Base-by-base conservation (phyloP, 2,113 vertebrate genomes). In the Crotophaga sulcirostris region DNA sequence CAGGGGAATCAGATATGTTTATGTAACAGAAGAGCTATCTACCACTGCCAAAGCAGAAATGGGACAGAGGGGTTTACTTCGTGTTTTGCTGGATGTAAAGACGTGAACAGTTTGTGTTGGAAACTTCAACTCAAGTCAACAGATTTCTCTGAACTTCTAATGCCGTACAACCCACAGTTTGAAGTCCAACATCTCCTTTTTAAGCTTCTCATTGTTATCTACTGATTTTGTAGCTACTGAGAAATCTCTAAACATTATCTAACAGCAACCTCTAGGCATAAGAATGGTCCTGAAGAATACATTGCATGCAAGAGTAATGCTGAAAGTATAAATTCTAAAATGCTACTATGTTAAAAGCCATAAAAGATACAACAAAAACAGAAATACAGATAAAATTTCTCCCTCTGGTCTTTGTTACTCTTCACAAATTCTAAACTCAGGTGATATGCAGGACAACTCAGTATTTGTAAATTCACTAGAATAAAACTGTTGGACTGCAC, bases 251-350 rank as follows among this genome's bases (percentile, higher is more conserved):
- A 80, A 80, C 6, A 10, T 81, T 74, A 80, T 55, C 80, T 60
- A 38, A 92, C 47, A 96, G 33, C 31, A 91, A 47, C 6, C 33
- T 66, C 66, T 16, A 85, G 9, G 47, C 29, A 52, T 26, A 36
- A 90, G 63, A 83, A 54, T 7, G 52, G 29, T 62, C 69, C n/a
- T 75, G 42, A 94, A 62, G 75, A 62, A 28, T 33, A 29, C 60
- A 80, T 13, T 47, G 67, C 36, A 51, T 68, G 16, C 52, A 82
- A 82, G 40, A 87, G 42, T 40, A 76, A 77, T 45, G 28, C 19
- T 76, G 54, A 58, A 96, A 84, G 21, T 34, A 74, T 59, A 74
- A 63, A 68, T 23, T n/a, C 92, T 68, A 75, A 83, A 89, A 91
- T 68, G 14, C 9, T 96, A 77, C 45, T 93, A 63, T 52, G 82